phyloP scores from a whole-genome alignment of 2,113 vertebrate species.

The Gymnorhina tibicen region DNA sequence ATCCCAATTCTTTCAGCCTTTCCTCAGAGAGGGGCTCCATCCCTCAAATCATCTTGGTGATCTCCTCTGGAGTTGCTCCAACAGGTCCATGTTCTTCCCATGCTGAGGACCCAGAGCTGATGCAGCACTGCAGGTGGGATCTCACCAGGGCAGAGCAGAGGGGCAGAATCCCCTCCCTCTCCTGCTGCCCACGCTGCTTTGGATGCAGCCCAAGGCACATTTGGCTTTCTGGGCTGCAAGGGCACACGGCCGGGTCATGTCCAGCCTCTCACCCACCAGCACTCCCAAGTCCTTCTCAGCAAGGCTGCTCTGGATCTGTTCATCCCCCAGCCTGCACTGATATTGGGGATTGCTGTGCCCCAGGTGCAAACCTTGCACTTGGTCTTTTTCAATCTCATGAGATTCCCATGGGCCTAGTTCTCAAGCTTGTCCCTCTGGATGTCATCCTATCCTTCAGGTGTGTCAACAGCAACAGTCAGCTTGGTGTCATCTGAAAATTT shows the following conservation, averaged over 20 bases:
- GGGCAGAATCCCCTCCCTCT: background rate
- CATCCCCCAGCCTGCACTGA: background rate
- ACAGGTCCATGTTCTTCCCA: fast-evolving
- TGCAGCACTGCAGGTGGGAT: background rate
- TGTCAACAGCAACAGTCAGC: background rate
- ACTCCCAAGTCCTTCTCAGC: fast-evolving
- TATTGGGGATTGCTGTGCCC: no score
- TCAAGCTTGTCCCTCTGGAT: background rate
- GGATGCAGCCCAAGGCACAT: background rate
- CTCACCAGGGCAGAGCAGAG: background rate
- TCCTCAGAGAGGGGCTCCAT: background rate
- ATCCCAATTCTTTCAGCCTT: background rate
- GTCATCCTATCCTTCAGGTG: background rate
- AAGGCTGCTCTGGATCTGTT: background rate
- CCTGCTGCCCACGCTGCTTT: fast-evolving
- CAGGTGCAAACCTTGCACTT: background rate
- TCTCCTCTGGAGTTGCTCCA: fast-evolving
- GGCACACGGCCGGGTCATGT: background rate
- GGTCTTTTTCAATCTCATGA: background rate
- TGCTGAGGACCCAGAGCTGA: background rate
- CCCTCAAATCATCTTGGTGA: background rate
- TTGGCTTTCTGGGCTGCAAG: background rate
- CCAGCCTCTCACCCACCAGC: background rate
- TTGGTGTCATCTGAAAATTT: background rate
- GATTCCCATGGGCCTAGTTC: no score